Evolutionary conservation across 2,888 invertebrate species (phyloP).

Genomic region (Diaphora mendica): DNA sequence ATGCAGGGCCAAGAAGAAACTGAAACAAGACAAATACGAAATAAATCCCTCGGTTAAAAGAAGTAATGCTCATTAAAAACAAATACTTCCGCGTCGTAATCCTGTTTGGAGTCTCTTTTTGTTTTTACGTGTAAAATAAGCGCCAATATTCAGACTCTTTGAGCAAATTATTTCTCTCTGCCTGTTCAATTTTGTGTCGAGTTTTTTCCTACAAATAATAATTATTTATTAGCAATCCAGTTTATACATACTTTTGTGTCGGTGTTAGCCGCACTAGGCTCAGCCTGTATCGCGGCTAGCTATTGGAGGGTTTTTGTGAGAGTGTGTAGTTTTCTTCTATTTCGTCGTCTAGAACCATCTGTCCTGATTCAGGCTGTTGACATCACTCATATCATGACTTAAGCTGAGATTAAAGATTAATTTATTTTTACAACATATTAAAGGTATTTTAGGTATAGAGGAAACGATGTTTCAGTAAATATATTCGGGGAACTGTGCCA

Average conservation of each 20-base stretch:
- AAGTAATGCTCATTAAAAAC: conserved; percentile 52
- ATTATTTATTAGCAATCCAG: too few relatives aligned
- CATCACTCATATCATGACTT: background rate
- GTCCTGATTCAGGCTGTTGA: background rate
- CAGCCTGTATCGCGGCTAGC: too few relatives aligned
- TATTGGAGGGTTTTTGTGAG: too few relatives aligned
- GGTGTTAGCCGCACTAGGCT: too few relatives aligned
- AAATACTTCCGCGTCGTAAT: conserved; percentile 46
- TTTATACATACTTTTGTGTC: too few relatives aligned
- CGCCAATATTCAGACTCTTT: conserved; percentile 32
- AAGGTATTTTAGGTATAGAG: background rate
- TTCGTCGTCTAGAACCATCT: too few relatives aligned
- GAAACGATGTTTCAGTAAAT: background rate
- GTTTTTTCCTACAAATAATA: conserved; percentile 39
- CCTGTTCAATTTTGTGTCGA: conserved; percentile 31
- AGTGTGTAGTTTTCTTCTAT: conserved; percentile 3
- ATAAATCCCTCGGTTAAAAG: conserved; percentile 55
- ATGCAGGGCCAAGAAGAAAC: conserved; percentile 52
- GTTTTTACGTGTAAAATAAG: conserved; percentile 35
- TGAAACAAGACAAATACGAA: conserved; percentile 60
- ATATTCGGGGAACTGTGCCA: background rate
- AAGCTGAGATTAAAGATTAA: background rate
- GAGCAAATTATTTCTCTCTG: conserved; percentile 40
- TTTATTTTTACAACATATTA: background rate
- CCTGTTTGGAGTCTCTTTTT: conserved; percentile 31